Evolutionary conservation across 2,797 vertebrate species (phyloP).

Genomic region (Poecilia wingei): DNA sequence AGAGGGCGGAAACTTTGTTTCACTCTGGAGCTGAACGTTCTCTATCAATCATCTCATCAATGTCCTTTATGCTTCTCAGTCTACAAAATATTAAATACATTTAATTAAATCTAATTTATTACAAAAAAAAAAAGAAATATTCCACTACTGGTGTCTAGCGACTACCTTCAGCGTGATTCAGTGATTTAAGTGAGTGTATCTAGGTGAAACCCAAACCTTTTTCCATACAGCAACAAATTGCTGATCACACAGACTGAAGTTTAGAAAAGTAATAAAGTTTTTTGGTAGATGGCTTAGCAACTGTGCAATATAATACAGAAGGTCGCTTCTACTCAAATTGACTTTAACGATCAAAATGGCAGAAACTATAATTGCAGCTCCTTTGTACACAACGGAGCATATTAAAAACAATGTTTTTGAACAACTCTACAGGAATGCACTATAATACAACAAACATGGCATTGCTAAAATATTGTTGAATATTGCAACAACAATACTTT

Average conservation of each 20-base stretch:
- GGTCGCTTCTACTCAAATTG: not conserved
- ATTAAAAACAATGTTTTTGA: not conserved
- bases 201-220: not conserved
- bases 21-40: not conserved
- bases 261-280: not conserved
- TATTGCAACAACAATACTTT: not conserved
- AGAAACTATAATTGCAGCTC: not conserved
- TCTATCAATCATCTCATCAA: not conserved
- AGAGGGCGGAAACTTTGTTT: not conserved
- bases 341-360: not conserved
- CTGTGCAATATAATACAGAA: not conserved
- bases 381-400: not conserved
- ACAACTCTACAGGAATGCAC: not conserved
- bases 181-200: not conserved
- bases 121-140: not conserved
- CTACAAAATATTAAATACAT: too few relatives aligned
- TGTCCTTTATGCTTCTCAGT: too few relatives aligned
- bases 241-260: not conserved
- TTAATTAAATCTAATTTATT: too few relatives aligned
- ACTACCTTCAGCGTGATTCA: not conserved
- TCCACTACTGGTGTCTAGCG: not conserved
- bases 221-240: not conserved
- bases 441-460: not conserved
- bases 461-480: not conserved
- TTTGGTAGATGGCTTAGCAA: not conserved